Evolutionary conservation across 1,140 invertebrate species (phyloP).

Genomic region (Lordiphosa stackelbergi): DNA sequence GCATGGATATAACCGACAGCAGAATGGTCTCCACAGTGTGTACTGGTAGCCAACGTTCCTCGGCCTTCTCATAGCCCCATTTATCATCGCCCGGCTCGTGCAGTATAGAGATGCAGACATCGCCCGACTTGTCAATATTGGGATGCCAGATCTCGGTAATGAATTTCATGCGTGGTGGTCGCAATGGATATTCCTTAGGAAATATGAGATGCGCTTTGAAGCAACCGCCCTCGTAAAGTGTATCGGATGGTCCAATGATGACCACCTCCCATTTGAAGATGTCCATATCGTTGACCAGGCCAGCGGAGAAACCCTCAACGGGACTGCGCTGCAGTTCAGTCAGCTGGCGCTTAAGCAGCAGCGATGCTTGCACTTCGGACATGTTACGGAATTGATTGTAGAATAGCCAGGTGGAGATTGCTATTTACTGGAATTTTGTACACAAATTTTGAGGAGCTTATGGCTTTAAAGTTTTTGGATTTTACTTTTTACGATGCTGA

Average conservation of each 20-base stretch:
- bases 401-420: not conserved
- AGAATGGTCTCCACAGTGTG: constrained; percentile 99
- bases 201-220: constrained; percentile 97
- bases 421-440: constrained; percentile 63
- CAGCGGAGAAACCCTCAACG: constrained; percentile 90
- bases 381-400: constrained; percentile 77
- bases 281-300: constrained; percentile 95
- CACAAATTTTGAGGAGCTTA: constrained; percentile 32
- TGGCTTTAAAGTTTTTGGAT: constrained; percentile 21
- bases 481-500: constrained; percentile 41
- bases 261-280: constrained; percentile 99
- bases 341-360: constrained; percentile 95
- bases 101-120: constrained; percentile 99
- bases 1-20: constrained; percentile 99
- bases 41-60: constrained; percentile 98
- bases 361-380: constrained; percentile 95
- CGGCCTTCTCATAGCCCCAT: constrained; percentile 96
- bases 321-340: constrained; percentile 98
- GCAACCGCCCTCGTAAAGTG: constrained; percentile 97
- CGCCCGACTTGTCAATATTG: constrained; percentile 96
- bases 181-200: constrained; percentile 98
- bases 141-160: constrained; percentile 99
- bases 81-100: constrained; percentile 99
- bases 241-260: constrained; percentile 98
- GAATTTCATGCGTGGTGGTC: constrained; percentile 99